A percentile compares a stretch with the other conserved stretches of the same genome.
Evolutionary conservation across 2,888 invertebrate species (phyloP).

Genomic region (Neoscelio sp.): DNA sequence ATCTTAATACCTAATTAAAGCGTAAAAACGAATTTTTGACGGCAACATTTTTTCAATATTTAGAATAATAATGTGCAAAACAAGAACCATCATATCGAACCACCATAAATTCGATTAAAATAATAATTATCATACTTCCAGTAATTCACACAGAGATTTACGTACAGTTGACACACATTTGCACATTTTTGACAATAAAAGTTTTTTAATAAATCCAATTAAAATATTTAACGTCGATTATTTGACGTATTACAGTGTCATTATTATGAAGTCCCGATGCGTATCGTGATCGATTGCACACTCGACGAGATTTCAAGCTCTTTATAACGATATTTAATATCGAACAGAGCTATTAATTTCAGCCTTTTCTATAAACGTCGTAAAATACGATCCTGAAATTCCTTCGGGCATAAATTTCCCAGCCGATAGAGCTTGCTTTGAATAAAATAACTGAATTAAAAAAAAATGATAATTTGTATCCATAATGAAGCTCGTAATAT

Average conservation of each 20-base stretch:
- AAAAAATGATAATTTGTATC: slow-evolving; percentile 24
- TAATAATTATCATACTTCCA: slow-evolving; percentile 31
- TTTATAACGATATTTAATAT: too few species aligned
- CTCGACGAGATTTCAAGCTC: neutral
- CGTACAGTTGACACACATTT: slow-evolving; percentile 11
- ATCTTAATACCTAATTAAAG: too few species aligned
- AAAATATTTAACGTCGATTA: slow-evolving; percentile 59
- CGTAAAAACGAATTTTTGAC: too few species aligned
- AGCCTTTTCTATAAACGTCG: too few species aligned
- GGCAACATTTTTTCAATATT: too few species aligned
- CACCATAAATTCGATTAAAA: slow-evolving; percentile 53
- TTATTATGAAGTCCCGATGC: slow-evolving; percentile 47
- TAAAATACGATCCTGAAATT: too few species aligned
- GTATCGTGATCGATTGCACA: slow-evolving; percentile 53
- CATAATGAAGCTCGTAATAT: slow-evolving; percentile 52
- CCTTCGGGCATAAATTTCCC: too few species aligned
- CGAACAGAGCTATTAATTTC: too few species aligned
- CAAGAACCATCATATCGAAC: too few species aligned
- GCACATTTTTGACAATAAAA: slow-evolving; percentile 53
- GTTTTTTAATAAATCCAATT: slow-evolving; percentile 51
- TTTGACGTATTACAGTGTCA: slow-evolving; percentile 55
- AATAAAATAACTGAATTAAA: slow-evolving; percentile 4
- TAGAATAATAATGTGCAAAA: too few species aligned
- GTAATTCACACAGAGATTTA: slow-evolving; percentile 33
- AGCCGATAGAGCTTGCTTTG: too few species aligned